Percentiles rank a stretch among this genome's conserved stretches.
These are phyloP conservation scores for Chrysina gloriosa DNA, from an alignment of 2,888 invertebrate genomes.

Conservation along the genomic window DNA sequence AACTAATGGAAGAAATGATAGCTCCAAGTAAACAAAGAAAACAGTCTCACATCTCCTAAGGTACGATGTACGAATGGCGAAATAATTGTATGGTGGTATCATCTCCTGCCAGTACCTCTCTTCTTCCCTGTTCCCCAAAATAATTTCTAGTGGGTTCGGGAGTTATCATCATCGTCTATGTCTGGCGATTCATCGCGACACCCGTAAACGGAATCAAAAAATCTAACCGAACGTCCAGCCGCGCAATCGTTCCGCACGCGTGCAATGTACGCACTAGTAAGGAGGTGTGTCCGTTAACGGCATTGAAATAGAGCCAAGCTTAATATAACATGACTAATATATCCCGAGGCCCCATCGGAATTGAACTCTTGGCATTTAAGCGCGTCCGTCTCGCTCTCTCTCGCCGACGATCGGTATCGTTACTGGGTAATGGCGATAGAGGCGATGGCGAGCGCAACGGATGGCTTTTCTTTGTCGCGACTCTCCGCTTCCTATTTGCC, in stretches of 20 bases:
- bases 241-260: constrained; percentile 3
- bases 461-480: too few species aligned
- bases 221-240: not conserved
- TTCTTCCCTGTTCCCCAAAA: too few species aligned
- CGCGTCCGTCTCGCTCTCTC: constrained; percentile 37
- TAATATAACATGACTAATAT: constrained; percentile 64
- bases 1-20: too few species aligned
- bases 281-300: constrained; percentile 50
- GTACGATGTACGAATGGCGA: too few species aligned
- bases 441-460: too few species aligned
- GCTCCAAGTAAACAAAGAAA: too few species aligned
- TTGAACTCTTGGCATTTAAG: constrained; percentile 55
- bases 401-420: not conserved
- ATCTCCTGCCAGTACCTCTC: too few species aligned
- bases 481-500: too few species aligned
- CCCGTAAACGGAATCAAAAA: not conserved
- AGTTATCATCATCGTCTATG: too few species aligned
- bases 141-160: too few species aligned
- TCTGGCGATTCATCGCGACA: not conserved
- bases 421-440: not conserved
- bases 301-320: constrained; percentile 64
- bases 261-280: constrained; percentile 36
- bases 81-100: too few species aligned
- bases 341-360: constrained; percentile 62
- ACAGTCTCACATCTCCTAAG: too few species aligned